Percentiles rank a stretch among this genome's conserved stretches.
Evolutionary conservation across 2,113 vertebrate genomes (phyloP).

Genomic region (Colinus virginianus): DNA sequence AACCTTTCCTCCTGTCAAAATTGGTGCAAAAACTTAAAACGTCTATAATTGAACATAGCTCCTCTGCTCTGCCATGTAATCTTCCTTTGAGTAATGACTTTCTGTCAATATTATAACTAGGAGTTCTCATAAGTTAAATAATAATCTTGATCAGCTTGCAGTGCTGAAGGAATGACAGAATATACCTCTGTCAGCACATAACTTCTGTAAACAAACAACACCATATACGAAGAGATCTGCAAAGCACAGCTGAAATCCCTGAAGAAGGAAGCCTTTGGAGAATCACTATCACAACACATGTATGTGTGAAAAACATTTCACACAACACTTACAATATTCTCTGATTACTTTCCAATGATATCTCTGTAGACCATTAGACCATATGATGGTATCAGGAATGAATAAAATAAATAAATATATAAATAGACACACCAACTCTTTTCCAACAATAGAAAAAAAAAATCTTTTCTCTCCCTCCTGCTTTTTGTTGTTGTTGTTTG

Average conservation of each 20-base stretch:
- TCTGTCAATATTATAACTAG: not conserved
- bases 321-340: not conserved
- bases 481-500: not conserved
- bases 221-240: not conserved
- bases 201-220: not conserved
- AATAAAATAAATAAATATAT: not conserved
- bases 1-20: slow-evolving; percentile 38
- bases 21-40: slow-evolving; percentile 46
- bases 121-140: not conserved
- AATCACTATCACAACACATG: not conserved
- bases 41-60: not conserved
- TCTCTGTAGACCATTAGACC: not conserved
- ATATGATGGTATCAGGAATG: not conserved
- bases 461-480: not conserved
- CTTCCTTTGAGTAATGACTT: not conserved
- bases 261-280: not conserved
- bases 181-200: not conserved
- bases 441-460: not conserved
- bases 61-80: not conserved
- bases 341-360: not conserved
- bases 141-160: not conserved
- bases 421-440: not conserved
- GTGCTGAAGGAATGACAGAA: not conserved
- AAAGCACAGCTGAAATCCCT: not conserved
- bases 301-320: not conserved